A percentile compares a stretch with the other conserved stretches of the same genome.
phyloP scores from a whole-genome alignment of 1,140 invertebrate species.

The Apocrypta bakeri region DNA sequence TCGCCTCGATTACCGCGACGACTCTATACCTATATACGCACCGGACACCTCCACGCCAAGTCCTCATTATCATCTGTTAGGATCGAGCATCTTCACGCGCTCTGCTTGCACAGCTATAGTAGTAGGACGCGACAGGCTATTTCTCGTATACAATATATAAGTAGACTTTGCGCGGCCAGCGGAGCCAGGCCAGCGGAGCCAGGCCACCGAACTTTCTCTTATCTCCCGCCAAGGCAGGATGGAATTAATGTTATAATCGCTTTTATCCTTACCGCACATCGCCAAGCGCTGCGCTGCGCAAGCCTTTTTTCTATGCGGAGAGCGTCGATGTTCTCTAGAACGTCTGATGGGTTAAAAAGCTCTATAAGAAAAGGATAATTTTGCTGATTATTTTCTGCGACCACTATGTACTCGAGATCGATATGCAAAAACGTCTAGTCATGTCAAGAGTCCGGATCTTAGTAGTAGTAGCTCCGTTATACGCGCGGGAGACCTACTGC shows the following conservation, averaged over 20 bases:
- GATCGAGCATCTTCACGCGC: neutral
- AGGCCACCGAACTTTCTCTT: neutral
- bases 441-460: no score
- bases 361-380: neutral
- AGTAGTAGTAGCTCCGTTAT: no score
- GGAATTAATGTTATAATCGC: slow-evolving; percentile 6
- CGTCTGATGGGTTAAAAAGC: slow-evolving; percentile 1
- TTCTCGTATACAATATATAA: no score
- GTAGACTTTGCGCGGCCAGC: no score
- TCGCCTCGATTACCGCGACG: slow-evolving; percentile 3
- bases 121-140: no score
- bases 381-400: no score
- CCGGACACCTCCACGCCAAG: neutral
- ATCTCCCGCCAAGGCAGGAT: neutral
- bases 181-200: no score
- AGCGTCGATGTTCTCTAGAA: no score
- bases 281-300: no score
- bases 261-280: neutral
- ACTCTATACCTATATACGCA: neutral
- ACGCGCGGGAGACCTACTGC: neutral
- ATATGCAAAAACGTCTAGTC: slow-evolving; percentile 9
- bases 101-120: no score
- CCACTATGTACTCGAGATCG: no score
- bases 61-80: neutral
- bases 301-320: no score